phyloP scores from a whole-genome alignment of 2,797 vertebrate genomes.

The Cuculus canorus region DNA sequence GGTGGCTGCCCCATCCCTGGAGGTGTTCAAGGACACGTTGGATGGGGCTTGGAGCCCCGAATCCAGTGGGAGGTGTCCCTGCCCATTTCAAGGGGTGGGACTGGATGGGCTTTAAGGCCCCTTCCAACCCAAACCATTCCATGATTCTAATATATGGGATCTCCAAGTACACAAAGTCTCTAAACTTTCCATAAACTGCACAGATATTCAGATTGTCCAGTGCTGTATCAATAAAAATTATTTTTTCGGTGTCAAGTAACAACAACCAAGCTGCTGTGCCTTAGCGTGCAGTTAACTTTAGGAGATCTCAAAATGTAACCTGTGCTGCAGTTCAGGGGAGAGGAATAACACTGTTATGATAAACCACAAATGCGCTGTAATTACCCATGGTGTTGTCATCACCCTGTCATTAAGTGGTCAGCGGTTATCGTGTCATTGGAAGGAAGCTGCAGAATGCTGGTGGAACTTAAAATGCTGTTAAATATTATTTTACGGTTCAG shows the following conservation, averaged over 20 bases:
- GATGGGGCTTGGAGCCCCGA: too few relatives aligned
- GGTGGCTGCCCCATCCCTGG: too few relatives aligned
- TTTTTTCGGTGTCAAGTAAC: not conserved
- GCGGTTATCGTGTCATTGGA: not conserved
- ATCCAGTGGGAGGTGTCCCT: too few relatives aligned
- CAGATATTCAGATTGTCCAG: not conserved
- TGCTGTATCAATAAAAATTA: not conserved
- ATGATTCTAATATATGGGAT: fast-evolving
- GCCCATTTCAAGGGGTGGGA: too few relatives aligned
- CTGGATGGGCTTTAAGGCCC: too few relatives aligned
- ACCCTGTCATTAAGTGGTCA: not conserved
- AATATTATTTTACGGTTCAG: not conserved
- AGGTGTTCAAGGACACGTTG: too few relatives aligned
- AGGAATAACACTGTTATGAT: not conserved
- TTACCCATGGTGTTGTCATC: not conserved
- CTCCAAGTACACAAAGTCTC: not conserved
- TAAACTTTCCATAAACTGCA: not conserved
- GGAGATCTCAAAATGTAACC: not conserved
- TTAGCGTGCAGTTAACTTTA: not conserved
- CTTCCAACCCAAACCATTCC: too few relatives aligned
- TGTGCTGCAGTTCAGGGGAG: not conserved
- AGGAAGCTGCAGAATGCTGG: not conserved
- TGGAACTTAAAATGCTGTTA: conserved; percentile 2
- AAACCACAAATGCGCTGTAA: not conserved
- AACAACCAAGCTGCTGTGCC: not conserved